Evolutionary conservation across 2,888 invertebrate genomes (phyloP).

Genomic region (Tipula helvola): DNA sequence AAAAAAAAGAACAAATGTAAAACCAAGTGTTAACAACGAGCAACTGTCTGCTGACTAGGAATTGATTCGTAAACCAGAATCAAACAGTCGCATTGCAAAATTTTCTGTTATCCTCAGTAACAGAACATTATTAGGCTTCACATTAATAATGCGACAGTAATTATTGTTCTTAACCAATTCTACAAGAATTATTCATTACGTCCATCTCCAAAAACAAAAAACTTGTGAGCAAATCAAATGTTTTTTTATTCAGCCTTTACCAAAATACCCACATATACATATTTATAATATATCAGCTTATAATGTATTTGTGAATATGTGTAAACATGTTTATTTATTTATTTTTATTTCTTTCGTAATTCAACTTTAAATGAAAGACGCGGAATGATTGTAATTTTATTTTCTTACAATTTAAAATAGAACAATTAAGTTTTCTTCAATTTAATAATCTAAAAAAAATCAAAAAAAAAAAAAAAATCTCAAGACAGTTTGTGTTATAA

Average conservation of each 20-base stretch:
- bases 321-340: constrained; percentile 4
- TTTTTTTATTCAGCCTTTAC: neutral
- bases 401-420: neutral
- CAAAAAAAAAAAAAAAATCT: neutral
- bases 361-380: constrained; percentile 4
- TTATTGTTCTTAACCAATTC: too few species aligned
- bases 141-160: too few species aligned
- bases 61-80: too few species aligned
- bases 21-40: too few species aligned
- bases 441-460: neutral
- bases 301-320: neutral
- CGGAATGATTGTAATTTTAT: neutral
- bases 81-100: too few species aligned
- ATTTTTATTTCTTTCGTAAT: constrained; percentile 4
- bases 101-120: too few species aligned
- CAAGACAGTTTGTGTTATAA: neutral
- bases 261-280: neutral
- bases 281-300: neutral
- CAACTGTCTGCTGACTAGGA: too few species aligned
- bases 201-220: neutral
- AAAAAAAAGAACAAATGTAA: too few species aligned
- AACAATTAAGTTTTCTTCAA: neutral
- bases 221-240: neutral
- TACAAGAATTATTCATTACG: neutral
- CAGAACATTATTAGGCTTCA: too few species aligned